Evolutionary conservation across 2,797 vertebrate species (phyloP), one percentile per base, ranked within the genome.

Genomic region (Danio aesculapii): DNA sequence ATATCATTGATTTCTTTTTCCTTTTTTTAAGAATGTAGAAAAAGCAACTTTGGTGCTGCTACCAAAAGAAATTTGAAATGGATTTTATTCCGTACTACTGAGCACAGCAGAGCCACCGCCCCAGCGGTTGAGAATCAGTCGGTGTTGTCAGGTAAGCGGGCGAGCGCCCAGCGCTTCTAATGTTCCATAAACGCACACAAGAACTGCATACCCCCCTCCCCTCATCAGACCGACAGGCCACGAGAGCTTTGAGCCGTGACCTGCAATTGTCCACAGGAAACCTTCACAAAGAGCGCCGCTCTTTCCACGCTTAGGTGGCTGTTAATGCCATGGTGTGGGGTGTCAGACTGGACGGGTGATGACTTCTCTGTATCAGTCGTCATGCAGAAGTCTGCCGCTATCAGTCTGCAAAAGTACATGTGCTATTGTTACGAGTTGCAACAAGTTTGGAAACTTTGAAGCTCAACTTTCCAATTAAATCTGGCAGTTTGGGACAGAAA

Each of bases 251-350:
- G 82, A 80, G 82, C 66, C 66, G 55, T 84, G 82, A 84, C 86
- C 84, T 80, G 69, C 71, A 81, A 80, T 77, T 85, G 84, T 82
- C 84, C 50, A 19, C 44, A 49, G 75, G 81, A 79, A 81, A 73
- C 55, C 73, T 53, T 55, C 72, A 79, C 71, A 71, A 82, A 67
- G 8, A 55, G 44, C 17, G 39, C 2, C 0, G 43, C 67, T 66
- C 64, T 71, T 75, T 76, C 72, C 49, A 46, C 21, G 19, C 55
- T 81, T 79, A 71, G 59, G 53, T 75, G 75, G 43, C 58, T 64
- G 70, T 75, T 70, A 68, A 63, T 70, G 57, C 58, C 44, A 58
- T 68, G 73, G 57, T 70, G 57, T 59, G 59, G 49, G 41, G 44
- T 62, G 61, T 73, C 69, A 67, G 52, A 77, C 55, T 61, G 17